Conservation (phyloP, 2,113 vertebrate genomes). For the Crotalus tigris region DNA sequence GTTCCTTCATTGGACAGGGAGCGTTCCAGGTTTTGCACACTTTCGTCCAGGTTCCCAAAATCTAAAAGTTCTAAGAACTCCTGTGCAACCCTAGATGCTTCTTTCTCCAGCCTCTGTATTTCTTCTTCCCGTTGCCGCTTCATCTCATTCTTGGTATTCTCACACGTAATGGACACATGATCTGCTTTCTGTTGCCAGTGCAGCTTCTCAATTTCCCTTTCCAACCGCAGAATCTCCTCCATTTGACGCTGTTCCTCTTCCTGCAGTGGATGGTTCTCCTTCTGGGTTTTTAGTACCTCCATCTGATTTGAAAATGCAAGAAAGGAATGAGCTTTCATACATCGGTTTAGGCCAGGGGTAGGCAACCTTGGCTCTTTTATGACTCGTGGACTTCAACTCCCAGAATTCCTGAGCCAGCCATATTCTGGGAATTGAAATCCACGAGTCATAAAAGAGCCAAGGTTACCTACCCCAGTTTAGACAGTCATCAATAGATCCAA, state of each 20-base stretch:
- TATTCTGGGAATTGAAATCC: too few relatives aligned
- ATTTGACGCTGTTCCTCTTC: conserved; percentile 87
- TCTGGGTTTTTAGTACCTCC: conserved; percentile 52
- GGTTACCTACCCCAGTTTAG: not conserved
- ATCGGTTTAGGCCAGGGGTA: not conserved
- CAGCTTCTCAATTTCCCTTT: conserved; percentile 87
- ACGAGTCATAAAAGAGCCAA: too few relatives aligned
- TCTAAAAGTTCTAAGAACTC: conserved; percentile 87
- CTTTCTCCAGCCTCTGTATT: conserved; percentile 84
- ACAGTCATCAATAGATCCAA: not conserved
- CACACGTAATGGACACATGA: conserved; percentile 79
- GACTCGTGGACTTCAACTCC: too few relatives aligned
- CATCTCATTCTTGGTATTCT: conserved; percentile 76
- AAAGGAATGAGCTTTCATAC: not conserved
- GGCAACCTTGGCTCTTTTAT: too few relatives aligned
- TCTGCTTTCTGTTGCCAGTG: conserved; percentile 82
- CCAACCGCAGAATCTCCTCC: conserved; percentile 87
- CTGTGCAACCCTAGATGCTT: conserved; percentile 85
- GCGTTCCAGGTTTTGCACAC: conserved; percentile 72
- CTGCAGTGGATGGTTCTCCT: conserved; percentile 60
- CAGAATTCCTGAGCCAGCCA: too few relatives aligned
- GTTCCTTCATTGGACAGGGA: conserved; percentile 81
- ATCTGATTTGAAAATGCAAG: conserved; percentile 47
- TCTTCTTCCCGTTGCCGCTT: conserved; percentile 79
- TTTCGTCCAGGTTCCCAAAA: conserved; percentile 77